These are phyloP conservation scores for Echeneis naucrates DNA, from an alignment of 2,797 vertebrate genomes.

Conservation along the genomic window DNA sequence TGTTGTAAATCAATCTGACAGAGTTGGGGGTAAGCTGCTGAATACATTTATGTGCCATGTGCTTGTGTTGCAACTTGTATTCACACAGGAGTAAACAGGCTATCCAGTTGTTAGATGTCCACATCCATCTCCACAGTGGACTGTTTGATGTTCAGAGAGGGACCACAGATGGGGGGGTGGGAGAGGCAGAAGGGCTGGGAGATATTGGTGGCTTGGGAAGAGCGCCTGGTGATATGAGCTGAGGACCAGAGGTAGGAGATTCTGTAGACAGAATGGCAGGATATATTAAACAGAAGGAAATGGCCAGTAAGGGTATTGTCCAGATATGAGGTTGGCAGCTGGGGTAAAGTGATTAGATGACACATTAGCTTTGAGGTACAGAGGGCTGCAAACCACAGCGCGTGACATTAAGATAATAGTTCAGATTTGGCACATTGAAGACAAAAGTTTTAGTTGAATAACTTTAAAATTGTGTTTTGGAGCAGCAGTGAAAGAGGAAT, in stretches of 20 bases:
- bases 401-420: background rate
- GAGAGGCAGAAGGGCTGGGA: constrained; percentile 39
- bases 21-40: constrained; percentile 57
- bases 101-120: constrained; percentile 63
- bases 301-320: constrained; percentile 48
- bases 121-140: constrained; percentile 67
- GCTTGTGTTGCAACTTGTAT: constrained; percentile 47
- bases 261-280: constrained; percentile 26
- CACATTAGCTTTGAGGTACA: constrained; percentile 1
- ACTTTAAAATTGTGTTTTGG: background rate
- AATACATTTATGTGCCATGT: constrained; percentile 66
- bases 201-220: constrained; percentile 56
- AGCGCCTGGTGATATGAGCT: constrained; percentile 24
- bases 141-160: constrained; percentile 70
- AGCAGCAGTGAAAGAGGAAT: background rate
- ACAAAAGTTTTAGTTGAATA: background rate
- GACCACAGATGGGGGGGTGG: constrained; percentile 32
- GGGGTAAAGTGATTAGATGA: constrained; percentile 7
- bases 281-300: constrained; percentile 60
- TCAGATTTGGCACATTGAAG: background rate
- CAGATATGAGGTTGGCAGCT: constrained; percentile 45
- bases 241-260: constrained; percentile 10
- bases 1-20: constrained; percentile 71
- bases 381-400: background rate
- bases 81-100: constrained; percentile 58